These are phyloP conservation scores for Plestiodon gilberti DNA, from an alignment of 2,113 vertebrate genomes.

Conservation along the genomic window DNA sequence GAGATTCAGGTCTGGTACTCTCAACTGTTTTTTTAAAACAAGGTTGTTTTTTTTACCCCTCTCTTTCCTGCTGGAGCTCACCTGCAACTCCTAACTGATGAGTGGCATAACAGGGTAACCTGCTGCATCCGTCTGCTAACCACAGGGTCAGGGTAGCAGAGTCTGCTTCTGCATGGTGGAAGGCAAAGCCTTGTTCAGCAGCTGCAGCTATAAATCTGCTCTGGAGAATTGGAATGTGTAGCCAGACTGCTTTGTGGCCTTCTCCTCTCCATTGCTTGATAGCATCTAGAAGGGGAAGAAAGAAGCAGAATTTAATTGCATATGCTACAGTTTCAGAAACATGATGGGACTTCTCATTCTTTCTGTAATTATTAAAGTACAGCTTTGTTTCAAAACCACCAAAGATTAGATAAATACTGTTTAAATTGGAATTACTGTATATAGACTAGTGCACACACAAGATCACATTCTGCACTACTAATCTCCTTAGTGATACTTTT, in stretches of 20 bases:
- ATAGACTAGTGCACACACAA: too few species aligned
- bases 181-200: constrained; percentile 85
- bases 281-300: constrained; percentile 69
- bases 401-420: neutral
- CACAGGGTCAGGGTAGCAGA: constrained; percentile 83
- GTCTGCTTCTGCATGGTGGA: constrained; percentile 84
- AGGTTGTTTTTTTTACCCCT: too few species aligned
- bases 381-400: neutral
- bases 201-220: constrained; percentile 80
- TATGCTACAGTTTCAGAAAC: neutral
- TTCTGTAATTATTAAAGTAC: neutral
- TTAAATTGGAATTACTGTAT: neutral
- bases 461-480: neutral
- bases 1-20: neutral
- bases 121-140: constrained; percentile 83
- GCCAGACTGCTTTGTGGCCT: constrained; percentile 84
- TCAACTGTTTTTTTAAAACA: neutral
- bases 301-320: neutral
- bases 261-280: constrained; percentile 83
- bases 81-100: constrained; percentile 96
- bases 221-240: constrained; percentile 85
- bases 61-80: constrained; percentile 56
- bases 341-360: accelerated
- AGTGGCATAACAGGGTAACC: constrained; percentile 85
- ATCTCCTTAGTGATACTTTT: neutral